Evolutionary conservation across 1,140 invertebrate genomes (phyloP).

Genomic region (Maniola jurtina): DNA sequence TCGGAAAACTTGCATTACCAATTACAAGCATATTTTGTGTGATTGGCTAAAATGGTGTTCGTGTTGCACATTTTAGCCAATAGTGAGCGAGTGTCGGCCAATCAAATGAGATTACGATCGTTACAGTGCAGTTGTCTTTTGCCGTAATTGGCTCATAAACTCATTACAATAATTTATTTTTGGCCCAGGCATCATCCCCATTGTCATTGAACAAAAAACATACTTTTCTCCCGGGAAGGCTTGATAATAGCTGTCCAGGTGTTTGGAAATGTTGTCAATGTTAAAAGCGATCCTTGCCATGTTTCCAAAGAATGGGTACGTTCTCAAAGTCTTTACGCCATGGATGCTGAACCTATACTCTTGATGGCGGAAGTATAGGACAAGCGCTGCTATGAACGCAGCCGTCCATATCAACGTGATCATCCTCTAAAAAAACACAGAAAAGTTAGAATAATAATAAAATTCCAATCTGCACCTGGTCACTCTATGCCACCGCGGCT

Average conservation of each 20-base stretch:
- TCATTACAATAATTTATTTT: no score
- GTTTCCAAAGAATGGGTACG: conserved; percentile 43
- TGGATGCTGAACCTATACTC: conserved; percentile 40
- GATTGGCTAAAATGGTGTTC: no score
- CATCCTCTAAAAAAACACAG: conserved; percentile 32
- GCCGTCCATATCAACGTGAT: conserved; percentile 42
- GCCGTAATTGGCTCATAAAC: no score
- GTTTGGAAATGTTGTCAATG: conserved; percentile 28
- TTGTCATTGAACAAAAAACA: not conserved
- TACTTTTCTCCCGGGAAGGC: conserved; percentile 36
- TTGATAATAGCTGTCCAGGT: conserved; percentile 30
- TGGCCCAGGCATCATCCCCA: no score
- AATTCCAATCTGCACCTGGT: no score
- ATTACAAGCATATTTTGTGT: no score
- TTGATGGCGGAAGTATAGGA: conserved; percentile 40
- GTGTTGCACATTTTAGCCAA: no score
- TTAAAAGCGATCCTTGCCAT: conserved; percentile 28
- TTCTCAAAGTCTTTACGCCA: conserved; percentile 38
- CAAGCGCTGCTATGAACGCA: conserved; percentile 25
- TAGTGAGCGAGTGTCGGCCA: no score
- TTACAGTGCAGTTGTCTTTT: no score
- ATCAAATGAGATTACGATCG: no score
- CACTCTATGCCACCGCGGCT: no score
- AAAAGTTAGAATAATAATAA: not conserved
- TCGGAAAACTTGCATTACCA: no score